Evolutionary conservation across 2,888 invertebrate genomes (phyloP).

Genomic region (Drosophila quinaria): DNA sequence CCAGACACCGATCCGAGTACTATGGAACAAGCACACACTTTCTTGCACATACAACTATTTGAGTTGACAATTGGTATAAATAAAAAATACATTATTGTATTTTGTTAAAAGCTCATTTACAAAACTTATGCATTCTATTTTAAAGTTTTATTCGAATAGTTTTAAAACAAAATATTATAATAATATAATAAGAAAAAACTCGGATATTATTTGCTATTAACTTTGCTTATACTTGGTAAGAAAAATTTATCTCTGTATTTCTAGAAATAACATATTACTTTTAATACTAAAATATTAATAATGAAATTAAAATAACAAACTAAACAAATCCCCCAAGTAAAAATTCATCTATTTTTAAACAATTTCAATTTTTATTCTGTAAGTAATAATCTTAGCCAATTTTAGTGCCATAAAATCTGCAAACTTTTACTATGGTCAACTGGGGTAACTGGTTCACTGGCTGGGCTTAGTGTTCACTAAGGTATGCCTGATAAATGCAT

Average conservation of each 20-base stretch:
- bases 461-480: conserved; percentile 23
- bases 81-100: background rate
- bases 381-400: background rate
- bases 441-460: conserved; percentile 23
- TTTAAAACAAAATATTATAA: too few relatives aligned
- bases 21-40: background rate
- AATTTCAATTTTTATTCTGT: background rate
- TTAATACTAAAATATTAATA: too few relatives aligned
- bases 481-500: conserved; percentile 74
- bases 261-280: too few relatives aligned
- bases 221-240: too few relatives aligned
- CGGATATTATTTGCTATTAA: too few relatives aligned
- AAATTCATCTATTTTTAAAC: too few relatives aligned
- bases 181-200: too few relatives aligned
- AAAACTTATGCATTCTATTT: too few relatives aligned
- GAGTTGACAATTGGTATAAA: background rate
- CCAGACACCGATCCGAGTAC: conserved; percentile 18
- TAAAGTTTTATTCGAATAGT: too few relatives aligned
- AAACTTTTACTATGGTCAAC: background rate
- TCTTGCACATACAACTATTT: background rate
- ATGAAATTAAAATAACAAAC: too few relatives aligned
- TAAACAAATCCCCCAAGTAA: too few relatives aligned
- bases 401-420: background rate
- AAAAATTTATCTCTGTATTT: too few relatives aligned
- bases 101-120: background rate